Percentiles rank a stretch among this genome's conserved stretches.
These are phyloP conservation scores for Athene noctua DNA, from an alignment of 2,113 vertebrate species.

Conservation along the genomic window DNA sequence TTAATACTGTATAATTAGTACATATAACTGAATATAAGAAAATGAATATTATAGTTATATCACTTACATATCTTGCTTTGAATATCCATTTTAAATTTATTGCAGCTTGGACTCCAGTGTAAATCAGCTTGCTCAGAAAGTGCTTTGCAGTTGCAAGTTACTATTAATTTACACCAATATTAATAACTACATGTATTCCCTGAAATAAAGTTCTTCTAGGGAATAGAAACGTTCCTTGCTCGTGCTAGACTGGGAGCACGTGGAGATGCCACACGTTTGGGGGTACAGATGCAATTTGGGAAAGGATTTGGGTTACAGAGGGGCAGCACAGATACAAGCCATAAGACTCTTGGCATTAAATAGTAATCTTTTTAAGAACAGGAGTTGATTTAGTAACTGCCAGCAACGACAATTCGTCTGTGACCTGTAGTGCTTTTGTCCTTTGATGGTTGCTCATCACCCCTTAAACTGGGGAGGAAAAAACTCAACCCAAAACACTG, in stretches of 20 bases:
- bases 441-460: neutral
- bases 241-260: fast-evolving
- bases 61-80: neutral
- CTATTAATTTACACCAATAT: neutral
- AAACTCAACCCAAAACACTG: neutral
- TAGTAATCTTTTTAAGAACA: neutral
- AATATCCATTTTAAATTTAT: neutral
- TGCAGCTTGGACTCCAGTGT: neutral
- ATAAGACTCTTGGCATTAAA: neutral
- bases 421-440: neutral
- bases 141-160: neutral
- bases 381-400: neutral
- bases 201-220: neutral
- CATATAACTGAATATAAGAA: neutral
- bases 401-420: neutral
- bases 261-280: fast-evolving
- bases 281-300: neutral
- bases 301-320: no score
- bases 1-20: neutral
- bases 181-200: neutral
- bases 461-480: neutral
- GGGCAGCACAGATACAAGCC: no score
- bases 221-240: neutral
- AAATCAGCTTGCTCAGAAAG: neutral
- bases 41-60: neutral